Base-by-base conservation (phyloP, 1,140 invertebrate genomes). In the Odontomachus brunneus region DNA sequence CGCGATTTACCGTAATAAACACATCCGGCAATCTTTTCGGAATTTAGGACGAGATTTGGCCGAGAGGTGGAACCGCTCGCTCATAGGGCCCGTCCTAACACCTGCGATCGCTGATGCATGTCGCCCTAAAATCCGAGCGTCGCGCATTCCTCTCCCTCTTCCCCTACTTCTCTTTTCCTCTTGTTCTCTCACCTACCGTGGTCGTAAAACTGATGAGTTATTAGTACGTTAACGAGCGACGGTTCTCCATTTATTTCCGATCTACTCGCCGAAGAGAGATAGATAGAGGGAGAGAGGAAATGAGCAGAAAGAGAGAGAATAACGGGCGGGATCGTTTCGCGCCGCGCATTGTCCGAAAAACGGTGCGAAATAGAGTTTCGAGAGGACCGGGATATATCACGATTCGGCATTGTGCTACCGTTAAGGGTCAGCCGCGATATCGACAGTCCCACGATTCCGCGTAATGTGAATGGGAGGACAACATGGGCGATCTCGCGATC, bases 201-300 rank as follows among this genome's bases (percentile, higher is more conserved):
- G 38, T 86, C 84, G 75, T 89, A 89, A 90, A 90, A 81, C 82
- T 82, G 88, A 90, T 74, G 88, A 89, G 86, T 89, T 89, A 89
- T 90, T 89, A 89, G 82, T 75, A 82, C 89, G 88, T 89, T 89
- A 89, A 89, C 81, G 83, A 89, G 72, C 85, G 33, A 75, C 17
- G 65, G 65, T 53, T 51, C 60, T 83, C 66, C 76, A 69, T 83
- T 80, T 89, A 88, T 83, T 89, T 89, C 82, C 83, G 85, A 89
- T 83, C 69, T 73, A 19, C 19, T 66, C 74, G 82, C 38, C 51
- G 59, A 19, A 57, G 74, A 44, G 38, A 33, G 29, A 33, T 2
- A 33, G 29, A 33, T 2, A 33, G 29, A 33, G 29, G 5, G 29
- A 33, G 29, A n/a, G n/a, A n/a, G n/a, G n/a, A n/a, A n/a, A n/a